Evolutionary conservation across 2,797 vertebrate genomes (phyloP), one percentile per base, ranked within the genome.

Genomic region (Acanthurus lineatus): DNA sequence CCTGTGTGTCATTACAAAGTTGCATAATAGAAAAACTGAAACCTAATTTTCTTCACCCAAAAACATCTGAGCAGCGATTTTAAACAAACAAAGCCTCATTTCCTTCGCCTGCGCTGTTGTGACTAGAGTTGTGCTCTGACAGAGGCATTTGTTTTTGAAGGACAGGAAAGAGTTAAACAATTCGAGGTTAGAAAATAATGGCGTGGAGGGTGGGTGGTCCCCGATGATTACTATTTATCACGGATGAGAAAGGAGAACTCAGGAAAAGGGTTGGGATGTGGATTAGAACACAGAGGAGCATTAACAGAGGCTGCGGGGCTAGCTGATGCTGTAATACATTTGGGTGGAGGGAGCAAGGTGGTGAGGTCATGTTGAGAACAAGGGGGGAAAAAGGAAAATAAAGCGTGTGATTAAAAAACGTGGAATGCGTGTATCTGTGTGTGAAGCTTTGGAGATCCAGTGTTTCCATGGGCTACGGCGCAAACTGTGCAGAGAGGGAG

Each of bases 121-220:
- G 80, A 74, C 77, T 76, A 56, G 19, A 65, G 64, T 53, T 35
- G 42, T 63, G 57, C 25, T 69, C 32, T 48, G 52, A 63, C 73
- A 32, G 72, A 83, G 58, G 22, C 60, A 6, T 87, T 86, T 92
- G 81, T 91, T 93, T 91, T 91, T 4, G 64, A 84, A 65, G 79
- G 86, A 89, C 93, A 93, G 93, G 92, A 95, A 95, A 82, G 90
- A 78, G 92, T 94, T 93, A 93, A 91, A 95, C 91, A 93, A 93
- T 91, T 61, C 86, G 69, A 73, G 66, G 79, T 82, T 82, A 67
- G 77, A 85, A 88, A 93, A 91, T 90, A 92, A 87, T 69, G 63
- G 83, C 45, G 72, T 16, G 68, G 81, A 12, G 54, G 70, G 61
- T 85, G 90, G 89, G 90, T 85, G 91, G 92, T 89, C 89, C 76